Evolutionary conservation across 2,797 vertebrate species (phyloP).

Genomic region (Danio jaintianensis): DNA sequence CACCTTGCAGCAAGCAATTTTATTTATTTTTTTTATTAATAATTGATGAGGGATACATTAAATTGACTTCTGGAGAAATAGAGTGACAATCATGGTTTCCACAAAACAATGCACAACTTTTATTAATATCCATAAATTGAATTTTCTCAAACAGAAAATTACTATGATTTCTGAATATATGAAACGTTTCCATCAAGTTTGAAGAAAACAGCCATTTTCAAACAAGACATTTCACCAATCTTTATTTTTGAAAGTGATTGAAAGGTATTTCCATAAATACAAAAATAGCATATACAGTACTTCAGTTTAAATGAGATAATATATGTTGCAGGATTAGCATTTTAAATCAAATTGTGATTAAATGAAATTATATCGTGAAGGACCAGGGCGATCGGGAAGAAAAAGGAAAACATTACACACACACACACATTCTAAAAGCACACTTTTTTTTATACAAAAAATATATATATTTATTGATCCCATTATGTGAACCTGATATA

Average conservation of each 20-base stretch:
- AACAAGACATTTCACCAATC: slow-evolving; percentile 13
- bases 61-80: too few relatives aligned
- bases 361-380: slow-evolving; percentile 22
- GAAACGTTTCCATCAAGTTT: too few relatives aligned
- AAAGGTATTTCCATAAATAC: slow-evolving; percentile 53
- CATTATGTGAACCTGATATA: slow-evolving; percentile 51
- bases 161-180: too few relatives aligned
- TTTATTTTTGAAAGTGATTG: slow-evolving; percentile 50
- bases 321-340: slow-evolving; percentile 36
- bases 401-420: neutral
- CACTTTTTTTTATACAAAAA: slow-evolving; percentile 45
- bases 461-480: slow-evolving; percentile 43
- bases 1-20: too few relatives aligned
- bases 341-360: slow-evolving; percentile 21
- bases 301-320: slow-evolving; percentile 37
- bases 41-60: too few relatives aligned
- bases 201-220: neutral
- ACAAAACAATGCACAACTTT: too few relatives aligned
- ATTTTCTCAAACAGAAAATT: too few relatives aligned
- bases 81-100: too few relatives aligned
- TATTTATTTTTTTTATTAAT: too few relatives aligned
- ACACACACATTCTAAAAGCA: slow-evolving; percentile 20
- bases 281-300: slow-evolving; percentile 58
- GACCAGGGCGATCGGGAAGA: neutral
- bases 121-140: too few relatives aligned